phyloP scores from a whole-genome alignment of 2,888 invertebrate species.

The Automeris io region DNA sequence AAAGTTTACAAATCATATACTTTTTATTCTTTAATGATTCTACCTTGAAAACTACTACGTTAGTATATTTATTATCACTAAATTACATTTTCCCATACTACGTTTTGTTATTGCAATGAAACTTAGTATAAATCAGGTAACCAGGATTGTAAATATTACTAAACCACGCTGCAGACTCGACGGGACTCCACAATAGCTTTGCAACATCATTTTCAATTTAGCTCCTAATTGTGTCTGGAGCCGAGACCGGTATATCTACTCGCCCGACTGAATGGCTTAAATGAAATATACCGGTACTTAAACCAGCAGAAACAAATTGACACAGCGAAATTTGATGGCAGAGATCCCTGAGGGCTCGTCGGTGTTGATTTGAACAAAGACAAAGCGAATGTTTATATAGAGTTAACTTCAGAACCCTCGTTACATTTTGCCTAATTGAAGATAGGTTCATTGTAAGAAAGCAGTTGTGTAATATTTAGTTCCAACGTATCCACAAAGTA shows the following conservation, averaged over 20 bases:
- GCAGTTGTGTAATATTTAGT: no score
- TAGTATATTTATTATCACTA: no score
- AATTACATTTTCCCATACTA: no score
- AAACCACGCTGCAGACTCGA: constrained; percentile 12
- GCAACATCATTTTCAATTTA: constrained; percentile 56
- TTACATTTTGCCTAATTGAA: no score
- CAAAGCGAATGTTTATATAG: background rate
- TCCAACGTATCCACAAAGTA: no score
- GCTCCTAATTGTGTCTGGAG: constrained; percentile 42
- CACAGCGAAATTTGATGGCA: constrained; percentile 25
- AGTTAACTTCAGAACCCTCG: background rate
- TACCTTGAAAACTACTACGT: no score
- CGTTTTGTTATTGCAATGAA: no score
- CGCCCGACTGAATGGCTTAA: constrained; percentile 25
- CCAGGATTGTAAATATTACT: constrained; percentile 1
- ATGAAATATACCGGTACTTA: constrained; percentile 25
- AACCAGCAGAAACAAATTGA: constrained; percentile 33
- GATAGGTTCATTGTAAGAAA: no score
- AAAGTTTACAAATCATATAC: no score
- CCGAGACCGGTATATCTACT: constrained; percentile 28
- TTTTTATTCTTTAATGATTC: no score
- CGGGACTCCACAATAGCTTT: constrained; percentile 19
- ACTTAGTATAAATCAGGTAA: background rate
- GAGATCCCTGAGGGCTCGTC: constrained; percentile 20
- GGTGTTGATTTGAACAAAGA: constrained; percentile 1